These are phyloP conservation scores for Lynx canadensis DNA, from an alignment of 2,113 vertebrate species.

Conservation along the genomic window DNA sequence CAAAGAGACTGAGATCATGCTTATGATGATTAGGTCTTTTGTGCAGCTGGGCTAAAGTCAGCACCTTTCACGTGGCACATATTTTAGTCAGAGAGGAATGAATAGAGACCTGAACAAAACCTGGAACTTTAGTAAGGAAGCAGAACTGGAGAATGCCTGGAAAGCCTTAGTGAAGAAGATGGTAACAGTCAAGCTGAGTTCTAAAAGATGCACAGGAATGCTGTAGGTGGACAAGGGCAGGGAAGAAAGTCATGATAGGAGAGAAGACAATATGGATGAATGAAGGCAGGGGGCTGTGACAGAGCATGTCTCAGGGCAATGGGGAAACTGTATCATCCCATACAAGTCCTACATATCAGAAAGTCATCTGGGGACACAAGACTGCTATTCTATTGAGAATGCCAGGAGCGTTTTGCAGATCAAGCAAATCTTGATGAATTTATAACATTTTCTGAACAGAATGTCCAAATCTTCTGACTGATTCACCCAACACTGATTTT, in stretches of 20 bases:
- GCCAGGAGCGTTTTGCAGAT: conserved; percentile 56
- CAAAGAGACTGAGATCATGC: not conserved
- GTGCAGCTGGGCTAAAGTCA: not conserved
- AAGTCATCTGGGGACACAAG: conserved; percentile 67
- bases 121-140: not conserved
- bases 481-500: conserved; percentile 63
- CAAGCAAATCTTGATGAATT: conserved; percentile 64
- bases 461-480: conserved; percentile 67
- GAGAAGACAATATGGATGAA: not conserved
- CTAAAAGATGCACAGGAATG: not conserved
- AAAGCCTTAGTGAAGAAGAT: not conserved
- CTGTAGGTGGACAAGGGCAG: not conserved
- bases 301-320: not conserved
- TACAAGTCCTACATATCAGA: not conserved
- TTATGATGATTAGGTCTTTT: not conserved
- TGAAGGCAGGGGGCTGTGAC: not conserved
- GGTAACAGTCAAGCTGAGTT: not conserved
- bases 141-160: not conserved
- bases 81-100: not conserved
- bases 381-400: conserved; percentile 48
- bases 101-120: not conserved
- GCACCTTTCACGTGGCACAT: not conserved
- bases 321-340: not conserved
- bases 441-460: conserved; percentile 75
- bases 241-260: not conserved